Base-by-base conservation (phyloP, 2,888 invertebrate genomes). In the Pachliopta kotzebuea region DNA sequence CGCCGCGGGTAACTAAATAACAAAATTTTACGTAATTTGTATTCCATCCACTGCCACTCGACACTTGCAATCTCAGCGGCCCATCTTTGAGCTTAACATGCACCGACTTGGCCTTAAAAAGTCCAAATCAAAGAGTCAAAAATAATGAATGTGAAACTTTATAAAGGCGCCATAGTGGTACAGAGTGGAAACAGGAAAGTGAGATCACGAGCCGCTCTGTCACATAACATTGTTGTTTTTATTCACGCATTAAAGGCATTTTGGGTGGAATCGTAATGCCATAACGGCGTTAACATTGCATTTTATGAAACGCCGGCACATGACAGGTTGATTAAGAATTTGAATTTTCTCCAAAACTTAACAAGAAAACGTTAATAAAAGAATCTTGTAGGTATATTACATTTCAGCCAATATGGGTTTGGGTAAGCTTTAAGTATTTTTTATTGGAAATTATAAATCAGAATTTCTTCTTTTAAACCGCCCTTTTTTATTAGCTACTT, bases 241-340 rank as follows among this genome's bases (percentile, higher is more conserved):
- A 89, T 88, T 81, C 69, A 71, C 75, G 71, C 79, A 76, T 83
- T 83, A 76, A 75, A 72, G 77, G 73, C 74, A 76, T 80, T 84
- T 86, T 69, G 76, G 81, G 81, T 77, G 75, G 77, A 78, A 78
- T 74, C 78, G 82, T 85, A 86, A 88, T 86, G 85, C 81, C 83
- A 74, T 79, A 85, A 83, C 82, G 83, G 85, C 87, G 88, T 88
- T 87, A 86, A 85, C 83, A 83, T 78, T 78, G 78, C 79, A 83
- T 81, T 87, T 87, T 87, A 87, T 86, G 78, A 74, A 74, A 78
- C 76, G 75, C 76, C 77, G 80, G 79, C 75, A 74, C 73, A 73
- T 73, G 71, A 75, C 72, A 70, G 74, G 76, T 80, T 85, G 83
- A 85, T 86, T 85, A 83, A 86, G 84, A 85, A 81, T 84, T 80